Base-by-base conservation (phyloP, 2,888 invertebrate genomes). In the Saturnia japonica region DNA sequence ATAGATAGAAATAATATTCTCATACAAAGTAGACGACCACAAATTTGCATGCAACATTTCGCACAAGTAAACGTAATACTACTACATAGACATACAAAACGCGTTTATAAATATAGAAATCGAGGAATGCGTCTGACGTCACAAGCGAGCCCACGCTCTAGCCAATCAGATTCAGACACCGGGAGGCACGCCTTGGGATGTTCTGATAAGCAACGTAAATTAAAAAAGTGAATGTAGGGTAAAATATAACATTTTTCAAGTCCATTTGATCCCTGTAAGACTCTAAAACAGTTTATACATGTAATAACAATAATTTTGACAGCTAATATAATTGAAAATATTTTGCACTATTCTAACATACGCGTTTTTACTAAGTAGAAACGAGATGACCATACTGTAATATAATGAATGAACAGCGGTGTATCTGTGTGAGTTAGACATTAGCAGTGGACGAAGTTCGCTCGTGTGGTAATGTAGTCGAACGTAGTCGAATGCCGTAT, bases 161-260 rank as follows among this genome's bases (percentile, higher is more conserved):
- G 78, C 94, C 93, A 94, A 94, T 94, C 91, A 91, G 85, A 81
- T 90, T 94, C 80, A 85, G 94, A 76, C 89, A 95, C 79, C 91
- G 90, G 88, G 94, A 95, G 90, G 96, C 96, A 79, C 92, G 96
- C 79, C 91, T 94, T 80, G 94, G 94, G 91, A 95, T 95, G 78
- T 74, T 75, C 83, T 75, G 75, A 77, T 78, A 77, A 74, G 73
- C 68, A 68, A 67, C 75, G 70, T 74, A 40, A 14, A 42, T 19
- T 19, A 3, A 64, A 22, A 22, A 25, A 25, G 25, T n/a, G 25
- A 57, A 57, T 66, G 66, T 42, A 43, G 19, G n/a, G 43, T 42
- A 28, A 19, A 42, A 43, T 66, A 25, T 22, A 22, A 16, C 7
- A 22, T 16, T 42, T 54, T 14, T 42, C 11, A 40, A 1, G 25